Evolutionary conservation across 1,140 invertebrate genomes (phyloP), one percentile per base, ranked within the genome.

Genomic region (Dreissena polymorpha): DNA sequence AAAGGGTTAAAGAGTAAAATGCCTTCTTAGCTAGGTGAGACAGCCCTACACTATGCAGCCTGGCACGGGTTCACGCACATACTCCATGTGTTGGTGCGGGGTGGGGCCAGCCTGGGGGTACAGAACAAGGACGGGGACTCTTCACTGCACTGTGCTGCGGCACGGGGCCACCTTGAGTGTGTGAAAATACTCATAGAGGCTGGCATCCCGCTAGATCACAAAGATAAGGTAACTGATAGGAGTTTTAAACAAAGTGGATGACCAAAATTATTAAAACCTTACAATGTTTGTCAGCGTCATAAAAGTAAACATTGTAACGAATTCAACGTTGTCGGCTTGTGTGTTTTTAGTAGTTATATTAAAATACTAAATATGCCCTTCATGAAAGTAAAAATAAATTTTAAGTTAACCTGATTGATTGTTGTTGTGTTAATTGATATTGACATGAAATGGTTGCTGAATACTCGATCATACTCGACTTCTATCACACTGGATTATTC

Each of bases 111-210:
- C 68, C 75, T 90, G 63, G 75, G 88, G 69, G 88, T 91, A 65
- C 89, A 95, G 92, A 94, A 95, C 88, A 95, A 95, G 94, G 94
- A 95, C 84, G 94, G 93, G n/a, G 94, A 95, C 87, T 94, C 94
- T 13, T 93, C 94, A 21, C 88, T 95, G 12, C 94, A 95, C 86
- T 93, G 93, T 87, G 94, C 95, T 27, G 91, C 94, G 60, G 91
- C 92, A 13, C 87, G 94, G 73, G 95, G 95, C 8, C 94, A 95
- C 88, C 71, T 94, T 14, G 94, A 95, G 64, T 94, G 94, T 90
- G 94, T 99, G n/a, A 95, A 97, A 77, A 98, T 98, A 92, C 94
- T 99, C 80, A 92, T 99, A 72, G 97, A 97, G 88, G 96, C 97
- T 87, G 98, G 98, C 86, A 97, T 98, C 27, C 97, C 98, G 93